Base-by-base conservation (phyloP, 2,888 invertebrate genomes). In the Catocala fraxini region DNA sequence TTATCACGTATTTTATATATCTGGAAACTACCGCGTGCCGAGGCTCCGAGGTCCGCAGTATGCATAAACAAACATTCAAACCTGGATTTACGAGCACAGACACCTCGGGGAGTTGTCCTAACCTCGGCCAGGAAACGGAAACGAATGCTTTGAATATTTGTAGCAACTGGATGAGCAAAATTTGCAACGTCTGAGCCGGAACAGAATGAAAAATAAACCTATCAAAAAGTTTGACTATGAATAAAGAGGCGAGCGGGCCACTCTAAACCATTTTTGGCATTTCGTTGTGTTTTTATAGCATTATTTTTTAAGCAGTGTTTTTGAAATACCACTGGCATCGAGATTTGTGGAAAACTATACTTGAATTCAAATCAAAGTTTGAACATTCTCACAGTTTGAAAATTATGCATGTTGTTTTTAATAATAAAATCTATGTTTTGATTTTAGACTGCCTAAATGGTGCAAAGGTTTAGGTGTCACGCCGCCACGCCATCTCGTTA, bases 41-140 rank as follows among this genome's bases (percentile, higher is more conserved):
- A 60, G 65, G 65, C 73, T 70, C 75, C 25, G 59, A 64, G 74
- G 73, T 66, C 68, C 61, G 70, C 68, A 78, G 68, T 71, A 71
- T 77, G 75, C 75, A 78, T 79, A 80, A 78, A 82, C 82, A 80
- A 82, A 78, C 73, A 75, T 80, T 71, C 73, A 71, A 77, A 79
- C 70, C 76, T 78, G 78, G 77, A 83, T 85, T 85, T 85, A 83
- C 76, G 79, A 79, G 76, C 70, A 62, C 65, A 67, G 63, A 53
- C 65, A 67, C 85, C 79, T 81, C 56, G 51, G 82, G 79, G 84
- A 79, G 63, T 71, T 65, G 70, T 73, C 66, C 64, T 69, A 65
- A 66, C 64, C 61, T 60, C 56, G 53, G 59, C 67, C 53, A 70
- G 65, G 52, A 64, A 53, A 60, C 68, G 55, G 57, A 51, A 64